phyloP scores from a whole-genome alignment of 2,113 vertebrate genomes.

The Muntiacus reevesi region DNA sequence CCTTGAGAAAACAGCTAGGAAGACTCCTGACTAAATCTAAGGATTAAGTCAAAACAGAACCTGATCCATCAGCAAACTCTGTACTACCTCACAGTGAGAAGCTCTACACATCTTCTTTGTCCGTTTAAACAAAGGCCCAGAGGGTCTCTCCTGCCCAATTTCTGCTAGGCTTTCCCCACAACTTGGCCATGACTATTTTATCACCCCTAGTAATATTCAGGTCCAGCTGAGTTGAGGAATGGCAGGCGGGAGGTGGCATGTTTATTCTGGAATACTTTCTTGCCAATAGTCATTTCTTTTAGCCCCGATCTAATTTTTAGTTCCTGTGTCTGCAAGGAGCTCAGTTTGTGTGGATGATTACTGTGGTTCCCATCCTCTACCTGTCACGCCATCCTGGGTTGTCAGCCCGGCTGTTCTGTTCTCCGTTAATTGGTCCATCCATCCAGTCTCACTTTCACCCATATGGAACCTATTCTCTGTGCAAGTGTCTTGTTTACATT shows the following conservation, averaged over 20 bases:
- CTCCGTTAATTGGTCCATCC: neutral
- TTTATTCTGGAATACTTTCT: conserved; percentile 54
- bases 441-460: conserved; percentile 3
- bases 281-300: conserved; percentile 47
- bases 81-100: neutral
- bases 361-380: neutral
- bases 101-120: neutral
- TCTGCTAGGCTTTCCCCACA: neutral
- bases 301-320: neutral
- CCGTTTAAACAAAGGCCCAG: neutral
- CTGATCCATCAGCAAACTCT: neutral
- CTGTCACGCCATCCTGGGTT: conserved; percentile 15
- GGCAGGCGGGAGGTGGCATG: conserved; percentile 38
- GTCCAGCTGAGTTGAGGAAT: neutral
- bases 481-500: conserved; percentile 48
- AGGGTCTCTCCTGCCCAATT: neutral
- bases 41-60: neutral
- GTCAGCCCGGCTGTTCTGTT: neutral
- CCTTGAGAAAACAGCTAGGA: neutral
- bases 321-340: neutral
- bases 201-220: neutral
- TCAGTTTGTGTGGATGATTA: conserved; percentile 1
- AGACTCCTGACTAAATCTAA: neutral
- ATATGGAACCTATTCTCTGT: conserved; percentile 61
- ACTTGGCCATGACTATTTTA: neutral